These are phyloP conservation scores for Standfussiana lucernea DNA, from an alignment of 2,888 invertebrate genomes.

Conservation along the genomic window DNA sequence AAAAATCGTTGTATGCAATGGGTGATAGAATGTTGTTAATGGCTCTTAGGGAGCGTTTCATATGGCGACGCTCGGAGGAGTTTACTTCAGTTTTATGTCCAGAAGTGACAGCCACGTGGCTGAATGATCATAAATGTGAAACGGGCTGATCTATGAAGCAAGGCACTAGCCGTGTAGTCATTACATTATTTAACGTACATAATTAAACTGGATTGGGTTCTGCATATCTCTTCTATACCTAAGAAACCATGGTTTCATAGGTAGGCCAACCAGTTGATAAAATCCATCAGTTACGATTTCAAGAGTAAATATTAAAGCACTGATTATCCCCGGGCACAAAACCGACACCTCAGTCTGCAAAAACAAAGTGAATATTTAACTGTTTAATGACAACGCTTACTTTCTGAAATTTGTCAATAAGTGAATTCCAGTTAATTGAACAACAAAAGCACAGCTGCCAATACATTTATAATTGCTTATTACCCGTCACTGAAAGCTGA, in stretches of 20 bases:
- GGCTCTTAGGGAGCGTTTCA: neutral
- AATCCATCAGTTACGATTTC: neutral
- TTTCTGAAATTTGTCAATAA: neutral
- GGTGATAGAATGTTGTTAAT: neutral
- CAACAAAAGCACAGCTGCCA: conserved; percentile 20
- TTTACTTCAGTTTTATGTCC: neutral
- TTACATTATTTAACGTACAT: neutral
- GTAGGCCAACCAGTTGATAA: neutral
- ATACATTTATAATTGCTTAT: conserved; percentile 26
- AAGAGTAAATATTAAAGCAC: neutral
- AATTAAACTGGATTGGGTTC: neutral
- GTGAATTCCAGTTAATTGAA: conserved; percentile 22
- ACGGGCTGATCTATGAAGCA: neutral
- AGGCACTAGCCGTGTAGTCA: neutral
- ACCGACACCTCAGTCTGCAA: neutral
- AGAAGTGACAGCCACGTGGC: neutral
- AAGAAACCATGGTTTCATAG: neutral
- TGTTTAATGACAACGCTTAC: neutral
- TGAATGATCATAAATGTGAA: neutral
- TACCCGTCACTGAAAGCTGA: conserved; percentile 10
- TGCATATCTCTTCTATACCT: neutral
- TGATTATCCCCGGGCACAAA: neutral
- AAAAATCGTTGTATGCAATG: neutral
- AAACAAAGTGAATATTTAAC: neutral
- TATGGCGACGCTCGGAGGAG: neutral